Evolutionary conservation across 2,888 invertebrate species (phyloP), one percentile per base, ranked within the genome.

Genomic region (Andrena trimmerana): DNA sequence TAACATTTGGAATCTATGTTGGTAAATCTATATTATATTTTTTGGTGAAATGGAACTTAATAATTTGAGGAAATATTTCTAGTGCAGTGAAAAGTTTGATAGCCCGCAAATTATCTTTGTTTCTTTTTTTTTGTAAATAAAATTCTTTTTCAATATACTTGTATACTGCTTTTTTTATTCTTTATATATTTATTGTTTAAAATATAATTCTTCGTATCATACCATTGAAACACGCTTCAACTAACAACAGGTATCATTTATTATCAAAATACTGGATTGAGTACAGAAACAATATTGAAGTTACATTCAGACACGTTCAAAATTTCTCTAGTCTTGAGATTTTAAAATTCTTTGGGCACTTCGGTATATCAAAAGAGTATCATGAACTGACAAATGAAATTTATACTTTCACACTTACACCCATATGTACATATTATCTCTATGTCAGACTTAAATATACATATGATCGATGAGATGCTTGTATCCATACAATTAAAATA

Each of bases 41-140:
- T 67, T 42, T 24, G 60, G n/a, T 62, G 20, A 52, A 29, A 16
- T 5, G 24, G 29, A 70, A 70, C 1, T 59, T 20, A 48, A 52
- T 29, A 13, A 48, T 29, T 20, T 69, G 29, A 48, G 16, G 8
- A 16, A 16, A 10, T 5, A 33, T 10, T 2, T 69, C 33, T 20
- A 27, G 24, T 27, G 5, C 2, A 20, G 29, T 59, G 10, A 3
- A 52, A 33, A 24, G n/a, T 4, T 50, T 27, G 29, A 31, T 27
- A 16, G 50, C 24, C 10, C 13, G 10, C 20, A 52, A 71, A 60
- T 27, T 10, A 36, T 62, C 36, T 29, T 48, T 42, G 31, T 29
- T 27, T 27, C 13, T 66, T 54, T 54, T n/a, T 52, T 42, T 80
- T 75, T 54, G 62, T 68, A 75, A 80, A 71, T 71, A 62, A 79